Conservation (phyloP, 2,797 vertebrate species). For the Coreius guichenoti region DNA sequence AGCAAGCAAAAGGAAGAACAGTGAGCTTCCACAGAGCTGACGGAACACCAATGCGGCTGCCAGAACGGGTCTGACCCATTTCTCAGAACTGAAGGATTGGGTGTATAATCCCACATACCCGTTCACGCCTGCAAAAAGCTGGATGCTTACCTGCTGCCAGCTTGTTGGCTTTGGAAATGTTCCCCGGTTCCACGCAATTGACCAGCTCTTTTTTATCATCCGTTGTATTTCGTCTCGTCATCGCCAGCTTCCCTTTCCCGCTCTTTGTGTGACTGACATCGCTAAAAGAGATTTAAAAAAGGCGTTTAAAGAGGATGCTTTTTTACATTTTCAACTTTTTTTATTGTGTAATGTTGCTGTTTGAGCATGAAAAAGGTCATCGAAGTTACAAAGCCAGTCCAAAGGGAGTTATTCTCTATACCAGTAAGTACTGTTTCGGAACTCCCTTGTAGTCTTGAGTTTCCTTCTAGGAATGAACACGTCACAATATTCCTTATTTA, state of each 20-base stretch:
- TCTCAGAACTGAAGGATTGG: slow-evolving; percentile 47
- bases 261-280: slow-evolving; percentile 82
- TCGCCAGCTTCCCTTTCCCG: slow-evolving; percentile 86
- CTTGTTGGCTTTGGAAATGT: slow-evolving; percentile 87
- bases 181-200: slow-evolving; percentile 88
- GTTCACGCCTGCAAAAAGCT: slow-evolving; percentile 26
- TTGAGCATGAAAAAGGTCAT: neutral
- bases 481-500: neutral
- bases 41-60: slow-evolving; percentile 39
- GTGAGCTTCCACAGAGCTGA: slow-evolving; percentile 49
- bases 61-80: slow-evolving; percentile 17
- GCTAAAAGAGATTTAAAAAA: slow-evolving; percentile 44
- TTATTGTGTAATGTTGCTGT: neutral
- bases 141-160: slow-evolving; percentile 85
- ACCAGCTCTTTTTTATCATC: slow-evolving; percentile 87
- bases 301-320: neutral
- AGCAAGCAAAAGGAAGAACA: slow-evolving; percentile 49
- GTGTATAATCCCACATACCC: slow-evolving; percentile 25
- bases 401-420: neutral
- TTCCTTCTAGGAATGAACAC: neutral
- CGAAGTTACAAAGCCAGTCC: neutral
- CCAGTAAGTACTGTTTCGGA: neutral
- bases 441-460: neutral
- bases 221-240: slow-evolving; percentile 88
- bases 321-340: neutral